phyloP scores from a whole-genome alignment of 2,113 vertebrate genomes.

The Vombatus ursinus region DNA sequence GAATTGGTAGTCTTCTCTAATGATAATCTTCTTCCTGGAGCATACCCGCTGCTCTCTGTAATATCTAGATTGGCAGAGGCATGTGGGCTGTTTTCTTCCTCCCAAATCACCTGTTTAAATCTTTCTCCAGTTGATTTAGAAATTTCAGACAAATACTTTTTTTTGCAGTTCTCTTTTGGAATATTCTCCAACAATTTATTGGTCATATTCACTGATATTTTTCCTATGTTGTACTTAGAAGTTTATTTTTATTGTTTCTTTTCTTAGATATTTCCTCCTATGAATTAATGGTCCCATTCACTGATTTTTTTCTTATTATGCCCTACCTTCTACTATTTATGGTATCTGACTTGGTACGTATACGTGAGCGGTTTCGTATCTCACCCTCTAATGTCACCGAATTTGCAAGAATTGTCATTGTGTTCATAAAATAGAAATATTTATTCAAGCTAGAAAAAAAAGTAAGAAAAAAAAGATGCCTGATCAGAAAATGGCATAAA shows the following conservation, averaged over 20 bases:
- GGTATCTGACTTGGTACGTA: not conserved
- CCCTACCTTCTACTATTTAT: not conserved
- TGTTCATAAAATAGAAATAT: not conserved
- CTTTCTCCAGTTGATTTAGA: not conserved
- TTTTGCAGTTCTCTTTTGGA: not conserved
- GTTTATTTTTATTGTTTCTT: not conserved
- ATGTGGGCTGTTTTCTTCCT: not conserved
- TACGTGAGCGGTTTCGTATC: not conserved
- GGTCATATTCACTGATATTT: not conserved
- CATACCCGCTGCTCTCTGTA: not conserved
- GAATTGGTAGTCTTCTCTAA: not conserved
- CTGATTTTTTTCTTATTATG: not conserved
- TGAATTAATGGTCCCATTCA: not conserved
- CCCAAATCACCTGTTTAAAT: not conserved
- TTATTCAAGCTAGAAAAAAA: not conserved
- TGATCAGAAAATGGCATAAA: slow-evolving; percentile 4
- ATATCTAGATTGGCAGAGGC: not conserved
- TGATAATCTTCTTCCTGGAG: not conserved
- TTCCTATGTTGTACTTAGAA: not conserved
- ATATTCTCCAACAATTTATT: not conserved
- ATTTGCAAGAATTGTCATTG: not conserved
- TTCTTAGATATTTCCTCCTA: not conserved
- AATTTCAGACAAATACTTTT: not conserved
- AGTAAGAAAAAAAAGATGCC: not conserved
- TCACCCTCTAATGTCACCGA: not conserved